Base-by-base conservation (phyloP, 2,888 invertebrate genomes). In the Heteropelma amictum region DNA sequence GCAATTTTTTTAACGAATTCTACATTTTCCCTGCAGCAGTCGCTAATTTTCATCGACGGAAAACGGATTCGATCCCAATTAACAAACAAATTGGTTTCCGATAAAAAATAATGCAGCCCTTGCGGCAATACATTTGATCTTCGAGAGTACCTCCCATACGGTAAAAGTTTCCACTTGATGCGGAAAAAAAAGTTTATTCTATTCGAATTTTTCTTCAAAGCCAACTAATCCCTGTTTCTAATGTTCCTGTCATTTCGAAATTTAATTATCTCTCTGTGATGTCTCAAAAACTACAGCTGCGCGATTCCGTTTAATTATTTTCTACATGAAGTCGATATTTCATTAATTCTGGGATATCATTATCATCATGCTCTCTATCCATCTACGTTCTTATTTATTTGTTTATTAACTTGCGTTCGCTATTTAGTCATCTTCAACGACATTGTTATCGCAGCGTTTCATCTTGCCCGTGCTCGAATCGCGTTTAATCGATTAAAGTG, bases 321-420 rank as follows among this genome's bases (percentile, higher is more conserved):
- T 63, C 68, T 68, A 73, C 68, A 35, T 73, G 30, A 68, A 68
- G 68, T 56, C 47, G 61, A 51, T 65, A 65, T n/a, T 51, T 40
- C 38, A 49, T 54, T 67, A 35, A 21, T 47, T 23, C 47, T 23
- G 61, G 14, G n/a, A 28, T 14, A 17, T 5, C 17, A 14, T 42
- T n/a, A 17, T 58, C 28, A 14, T 58, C 40, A 42, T 42, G 58
- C 28, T n/a, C n/a, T n/a, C n/a, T n/a, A 40, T 14, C 40, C 42
- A 58, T 10, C 28, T 40, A 26, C 26, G 6, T 40, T 54, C 17
- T 58, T 40, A 28, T 17, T 23, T 58, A 33, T 53, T 33, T 53
- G 19, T 53, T 33, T 30, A 30, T 53, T 28, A 7, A 6, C 33
- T 14, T 23, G n/a, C 4, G 2, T n/a, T 10, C n/a, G 10, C 21